These are phyloP conservation scores for Thermophis baileyi DNA, from an alignment of 2,113 vertebrate species.

Conservation along the genomic window DNA sequence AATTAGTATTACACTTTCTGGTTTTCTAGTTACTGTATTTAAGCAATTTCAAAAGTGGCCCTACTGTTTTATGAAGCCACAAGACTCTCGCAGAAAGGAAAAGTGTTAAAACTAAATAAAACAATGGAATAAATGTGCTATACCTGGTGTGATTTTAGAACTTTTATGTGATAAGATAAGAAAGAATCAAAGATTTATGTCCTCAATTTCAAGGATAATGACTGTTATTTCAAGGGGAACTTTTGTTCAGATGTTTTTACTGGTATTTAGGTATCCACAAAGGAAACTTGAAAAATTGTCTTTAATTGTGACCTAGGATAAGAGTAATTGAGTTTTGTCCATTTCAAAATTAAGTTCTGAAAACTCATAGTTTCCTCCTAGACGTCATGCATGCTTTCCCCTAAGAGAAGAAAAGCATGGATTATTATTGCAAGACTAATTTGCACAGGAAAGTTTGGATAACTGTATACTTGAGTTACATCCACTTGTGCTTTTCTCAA, in stretches of 20 bases:
- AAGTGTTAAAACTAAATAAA: conserved; percentile 55
- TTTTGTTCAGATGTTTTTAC: conserved; percentile 1
- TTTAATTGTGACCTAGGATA: neutral
- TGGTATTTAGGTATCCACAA: neutral
- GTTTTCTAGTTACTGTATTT: conserved; percentile 64
- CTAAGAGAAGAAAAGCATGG: neutral
- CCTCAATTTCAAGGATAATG: conserved; percentile 4
- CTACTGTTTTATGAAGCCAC: conserved; percentile 59
- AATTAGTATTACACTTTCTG: conserved; percentile 58
- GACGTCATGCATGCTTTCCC: neutral
- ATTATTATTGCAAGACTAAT: neutral
- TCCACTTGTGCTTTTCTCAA: neutral
- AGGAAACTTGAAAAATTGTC: neutral
- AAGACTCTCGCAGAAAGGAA: conserved; percentile 62
- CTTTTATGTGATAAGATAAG: neutral
- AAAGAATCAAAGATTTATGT: conserved; percentile 17
- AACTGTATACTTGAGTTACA: neutral
- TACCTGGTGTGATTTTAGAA: conserved; percentile 37
- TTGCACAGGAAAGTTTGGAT: conserved; percentile 4
- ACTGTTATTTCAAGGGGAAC: conserved; percentile 18
- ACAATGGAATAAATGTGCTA: conserved; percentile 42
- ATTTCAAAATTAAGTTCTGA: conserved; percentile 7
- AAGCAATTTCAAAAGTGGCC: conserved; percentile 58
- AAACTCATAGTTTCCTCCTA: neutral
- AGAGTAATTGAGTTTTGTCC: neutral